Conservation (phyloP, 2,113 vertebrate species). For the Gorsachius goisagi region DNA sequence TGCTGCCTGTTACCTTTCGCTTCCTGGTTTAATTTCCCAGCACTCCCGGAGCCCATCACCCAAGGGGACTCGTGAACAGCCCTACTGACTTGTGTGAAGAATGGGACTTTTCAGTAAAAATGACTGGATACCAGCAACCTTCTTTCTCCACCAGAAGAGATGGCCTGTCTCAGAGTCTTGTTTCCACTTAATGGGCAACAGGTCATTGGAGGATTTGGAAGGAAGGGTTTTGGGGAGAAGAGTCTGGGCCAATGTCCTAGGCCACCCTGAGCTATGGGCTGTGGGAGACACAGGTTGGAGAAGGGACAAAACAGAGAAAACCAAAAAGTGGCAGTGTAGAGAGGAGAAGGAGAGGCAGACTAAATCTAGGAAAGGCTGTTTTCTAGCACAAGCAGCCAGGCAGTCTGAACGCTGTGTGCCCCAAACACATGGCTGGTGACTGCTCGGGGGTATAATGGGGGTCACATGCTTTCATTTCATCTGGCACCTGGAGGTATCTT, state of each 20-base stretch:
- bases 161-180: neutral
- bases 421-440: neutral
- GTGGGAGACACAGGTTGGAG: neutral
- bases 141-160: neutral
- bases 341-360: neutral
- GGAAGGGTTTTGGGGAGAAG: neutral
- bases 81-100: neutral
- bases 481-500: neutral
- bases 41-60: neutral
- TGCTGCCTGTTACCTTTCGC: neutral
- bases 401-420: accelerated
- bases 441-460: neutral
- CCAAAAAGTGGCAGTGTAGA: neutral
- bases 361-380: neutral
- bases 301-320: neutral
- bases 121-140: neutral
- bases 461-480: neutral
- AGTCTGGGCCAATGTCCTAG: neutral
- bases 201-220: neutral
- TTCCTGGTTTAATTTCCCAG: neutral
- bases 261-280: neutral
- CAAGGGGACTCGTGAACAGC: neutral
- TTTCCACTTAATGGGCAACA: neutral
- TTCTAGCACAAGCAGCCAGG: neutral
- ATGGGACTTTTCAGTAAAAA: neutral